phyloP scores from a whole-genome alignment of 35 echinoderm and acorn worm species.

The Holothuria glaberrima region DNA sequence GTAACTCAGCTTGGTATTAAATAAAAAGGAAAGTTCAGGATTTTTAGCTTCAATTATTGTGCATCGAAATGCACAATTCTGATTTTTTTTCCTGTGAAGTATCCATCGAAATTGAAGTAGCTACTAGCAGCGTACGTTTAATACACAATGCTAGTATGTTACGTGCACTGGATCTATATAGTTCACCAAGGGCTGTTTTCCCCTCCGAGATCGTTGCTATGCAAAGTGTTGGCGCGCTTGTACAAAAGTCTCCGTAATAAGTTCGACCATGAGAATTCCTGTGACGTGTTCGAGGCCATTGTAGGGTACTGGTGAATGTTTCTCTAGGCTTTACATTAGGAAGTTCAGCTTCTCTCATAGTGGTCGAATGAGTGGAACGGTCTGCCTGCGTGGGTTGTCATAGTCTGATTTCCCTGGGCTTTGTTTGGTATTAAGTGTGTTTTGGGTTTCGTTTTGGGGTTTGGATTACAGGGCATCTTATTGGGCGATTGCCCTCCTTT shows the following conservation, averaged over 20 bases:
- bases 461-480: too few species aligned
- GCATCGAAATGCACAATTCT: background rate
- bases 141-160: background rate
- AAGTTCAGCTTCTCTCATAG: too few species aligned
- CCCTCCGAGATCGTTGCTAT: background rate
- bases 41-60: background rate
- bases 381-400: too few species aligned
- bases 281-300: too few species aligned
- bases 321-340: too few species aligned
- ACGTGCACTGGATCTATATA: background rate
- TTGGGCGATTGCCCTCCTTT: too few species aligned
- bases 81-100: background rate
- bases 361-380: too few species aligned
- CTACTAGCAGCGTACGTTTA: background rate
- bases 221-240: background rate
- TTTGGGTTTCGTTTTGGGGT: too few species aligned
- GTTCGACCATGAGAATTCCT: constrained; percentile 1
- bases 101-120: background rate
- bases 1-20: constrained; percentile 17
- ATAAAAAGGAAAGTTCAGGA: background rate
- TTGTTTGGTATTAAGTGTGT: too few species aligned
- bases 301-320: too few species aligned
- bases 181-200: background rate
- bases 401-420: too few species aligned
- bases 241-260: background rate